phyloP scores from a whole-genome alignment of 2,888 invertebrate species.

The Yponomeuta sedellus region DNA sequence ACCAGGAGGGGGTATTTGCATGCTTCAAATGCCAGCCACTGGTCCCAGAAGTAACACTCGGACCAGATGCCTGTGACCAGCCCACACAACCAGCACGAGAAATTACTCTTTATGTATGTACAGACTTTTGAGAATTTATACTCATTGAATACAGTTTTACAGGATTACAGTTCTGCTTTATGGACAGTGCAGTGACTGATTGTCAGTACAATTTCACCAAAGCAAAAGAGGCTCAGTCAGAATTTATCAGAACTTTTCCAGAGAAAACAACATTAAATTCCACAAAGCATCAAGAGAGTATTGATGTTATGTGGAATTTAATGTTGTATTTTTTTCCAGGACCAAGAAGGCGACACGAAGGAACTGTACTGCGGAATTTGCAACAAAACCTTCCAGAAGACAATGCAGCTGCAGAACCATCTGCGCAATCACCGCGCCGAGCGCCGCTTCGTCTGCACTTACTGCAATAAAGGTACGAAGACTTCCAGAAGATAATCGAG shows the following conservation, averaged over 20 bases:
- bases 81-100: not conserved
- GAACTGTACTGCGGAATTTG: slow-evolving; percentile 59
- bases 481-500: not conserved
- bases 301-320: too few species aligned
- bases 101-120: not conserved
- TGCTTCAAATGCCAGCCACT: slow-evolving; percentile 71
- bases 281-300: too few species aligned
- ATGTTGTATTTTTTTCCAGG: not conserved
- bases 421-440: slow-evolving; percentile 70
- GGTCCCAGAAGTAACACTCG: slow-evolving; percentile 65
- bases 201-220: too few species aligned
- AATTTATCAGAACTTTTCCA: too few species aligned
- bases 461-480: slow-evolving; percentile 65
- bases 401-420: slow-evolving; percentile 66
- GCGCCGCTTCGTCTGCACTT: slow-evolving; percentile 68
- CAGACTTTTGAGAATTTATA: not conserved
- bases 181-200: too few species aligned
- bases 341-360: not conserved
- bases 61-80: slow-evolving; percentile 35
- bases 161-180: too few species aligned
- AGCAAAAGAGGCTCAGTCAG: too few species aligned
- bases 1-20: slow-evolving; percentile 61
- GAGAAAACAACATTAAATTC: too few species aligned
- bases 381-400: slow-evolving; percentile 69
- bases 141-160: not conserved